phyloP scores from a whole-genome alignment of 2,888 invertebrate genomes.

The Microplitis deprimator region DNA sequence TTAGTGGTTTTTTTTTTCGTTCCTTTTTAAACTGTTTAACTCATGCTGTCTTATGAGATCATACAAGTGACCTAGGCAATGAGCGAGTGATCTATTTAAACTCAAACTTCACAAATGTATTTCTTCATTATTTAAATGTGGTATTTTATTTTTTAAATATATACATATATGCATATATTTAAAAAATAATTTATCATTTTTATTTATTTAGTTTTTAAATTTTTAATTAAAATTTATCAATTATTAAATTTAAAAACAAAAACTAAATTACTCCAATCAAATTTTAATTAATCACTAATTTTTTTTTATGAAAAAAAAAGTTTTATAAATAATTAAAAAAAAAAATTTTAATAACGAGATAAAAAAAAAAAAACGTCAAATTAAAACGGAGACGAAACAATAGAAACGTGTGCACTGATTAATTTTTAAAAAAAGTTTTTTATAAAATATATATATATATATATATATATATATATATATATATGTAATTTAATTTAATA shows the following conservation, averaged over 20 bases:
- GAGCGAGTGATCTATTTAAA: background rate
- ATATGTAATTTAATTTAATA: too few species aligned
- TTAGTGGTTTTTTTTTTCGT: background rate
- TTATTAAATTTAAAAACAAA: too few species aligned
- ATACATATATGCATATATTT: background rate
- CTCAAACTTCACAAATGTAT: background rate
- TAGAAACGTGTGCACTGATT: background rate
- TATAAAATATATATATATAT: background rate
- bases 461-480: too few species aligned
- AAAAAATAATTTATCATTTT: too few species aligned
- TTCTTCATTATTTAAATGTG: background rate
- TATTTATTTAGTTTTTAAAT: too few species aligned
- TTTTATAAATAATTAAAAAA: background rate
- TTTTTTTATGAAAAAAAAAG: background rate
- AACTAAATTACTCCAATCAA: too few species aligned
- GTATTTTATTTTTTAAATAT: background rate
- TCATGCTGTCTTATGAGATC: background rate
- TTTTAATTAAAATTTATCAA: too few species aligned
- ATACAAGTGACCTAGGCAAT: slow-evolving; percentile 18
- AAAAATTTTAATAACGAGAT: background rate
- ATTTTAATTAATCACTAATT: too few species aligned
- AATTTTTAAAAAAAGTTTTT: background rate
- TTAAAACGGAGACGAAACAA: background rate
- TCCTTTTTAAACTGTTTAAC: background rate
- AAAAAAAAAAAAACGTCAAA: background rate